Evolutionary conservation across 2,797 vertebrate genomes (phyloP).

Genomic region (Sphaeramia orbicularis): DNA sequence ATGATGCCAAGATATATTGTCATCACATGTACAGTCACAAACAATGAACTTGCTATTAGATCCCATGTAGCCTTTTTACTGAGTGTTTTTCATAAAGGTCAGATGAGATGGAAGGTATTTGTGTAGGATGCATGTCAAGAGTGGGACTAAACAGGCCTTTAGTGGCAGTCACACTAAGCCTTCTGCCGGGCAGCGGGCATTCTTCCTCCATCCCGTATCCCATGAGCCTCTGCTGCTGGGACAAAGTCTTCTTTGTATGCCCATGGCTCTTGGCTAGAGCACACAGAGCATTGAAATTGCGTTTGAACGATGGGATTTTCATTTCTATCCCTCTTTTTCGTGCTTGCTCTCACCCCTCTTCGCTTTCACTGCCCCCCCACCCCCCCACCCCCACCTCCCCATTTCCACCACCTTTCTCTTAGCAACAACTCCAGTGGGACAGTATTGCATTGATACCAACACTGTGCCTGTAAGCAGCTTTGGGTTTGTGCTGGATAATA

Average conservation of each 20-base stretch:
- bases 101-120: slow-evolving; percentile 64
- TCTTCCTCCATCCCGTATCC: slow-evolving; percentile 85
- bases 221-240: slow-evolving; percentile 85
- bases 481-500: slow-evolving; percentile 6
- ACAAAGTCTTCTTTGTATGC: slow-evolving; percentile 94
- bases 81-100: slow-evolving; percentile 54
- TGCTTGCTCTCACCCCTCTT: slow-evolving; percentile 77
- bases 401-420: slow-evolving; percentile 55
- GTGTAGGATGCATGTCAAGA: slow-evolving; percentile 79
- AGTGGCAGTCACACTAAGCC: slow-evolving; percentile 77
- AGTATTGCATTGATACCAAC: slow-evolving; percentile 53
- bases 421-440: slow-evolving; percentile 73
- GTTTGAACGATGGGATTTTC: slow-evolving; percentile 87
- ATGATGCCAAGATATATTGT: neutral
- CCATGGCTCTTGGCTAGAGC: slow-evolving; percentile 85
- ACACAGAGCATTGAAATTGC: slow-evolving; percentile 85
- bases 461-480: slow-evolving; percentile 52
- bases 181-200: slow-evolving; percentile 79
- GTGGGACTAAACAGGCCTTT: slow-evolving; percentile 75
- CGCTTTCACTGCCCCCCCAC: slow-evolving; percentile 66
- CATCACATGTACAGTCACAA: slow-evolving; percentile 28
- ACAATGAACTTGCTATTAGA: slow-evolving; percentile 38
- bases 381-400: too few relatives aligned
- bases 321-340: slow-evolving; percentile 82
- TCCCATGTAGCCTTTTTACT: slow-evolving; percentile 34